A percentile compares a stretch with the other conserved stretches of the same genome.
These are phyloP conservation scores for Parnassius smintheus DNA, from an alignment of 2,888 invertebrate species.

Conservation along the genomic window DNA sequence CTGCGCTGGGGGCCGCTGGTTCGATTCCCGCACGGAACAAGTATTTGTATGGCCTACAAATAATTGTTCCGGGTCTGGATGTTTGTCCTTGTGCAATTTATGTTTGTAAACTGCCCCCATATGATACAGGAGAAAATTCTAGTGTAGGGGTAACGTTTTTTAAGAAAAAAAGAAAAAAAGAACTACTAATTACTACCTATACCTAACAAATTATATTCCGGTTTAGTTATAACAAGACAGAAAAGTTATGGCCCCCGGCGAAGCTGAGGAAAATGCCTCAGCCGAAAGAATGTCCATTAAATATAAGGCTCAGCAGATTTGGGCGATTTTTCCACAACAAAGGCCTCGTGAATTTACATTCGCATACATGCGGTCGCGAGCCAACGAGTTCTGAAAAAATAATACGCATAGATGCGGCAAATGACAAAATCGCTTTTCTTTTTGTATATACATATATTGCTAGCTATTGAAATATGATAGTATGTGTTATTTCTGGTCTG, in stretches of 20 bases:
- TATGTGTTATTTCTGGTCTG: too few species aligned
- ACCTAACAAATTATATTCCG: background rate
- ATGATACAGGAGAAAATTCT: too few species aligned
- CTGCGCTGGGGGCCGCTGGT: background rate
- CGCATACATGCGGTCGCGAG: constrained; percentile 1
- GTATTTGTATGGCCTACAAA: too few species aligned
- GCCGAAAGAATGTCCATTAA: background rate
- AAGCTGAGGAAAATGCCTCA: background rate
- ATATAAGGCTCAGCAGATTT: background rate
- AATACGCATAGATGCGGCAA: background rate
- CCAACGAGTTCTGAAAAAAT: background rate
- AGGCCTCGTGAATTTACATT: background rate
- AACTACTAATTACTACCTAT: too few species aligned
- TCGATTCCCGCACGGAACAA: background rate
- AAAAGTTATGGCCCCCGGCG: background rate
- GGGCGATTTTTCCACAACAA: background rate
- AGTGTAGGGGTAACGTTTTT: too few species aligned
- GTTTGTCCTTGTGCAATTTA: too few species aligned
- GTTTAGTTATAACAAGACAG: background rate
- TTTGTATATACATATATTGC: background rate
- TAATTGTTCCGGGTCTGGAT: too few species aligned
- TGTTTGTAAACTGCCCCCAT: too few species aligned
- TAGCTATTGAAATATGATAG: too few species aligned
- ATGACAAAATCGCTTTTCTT: background rate
- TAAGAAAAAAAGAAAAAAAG: too few species aligned